Percentiles rank a stretch among this genome's conserved stretches.
These are phyloP conservation scores for Ectemnius continuus DNA, from an alignment of 2,888 invertebrate genomes.

Conservation along the genomic window DNA sequence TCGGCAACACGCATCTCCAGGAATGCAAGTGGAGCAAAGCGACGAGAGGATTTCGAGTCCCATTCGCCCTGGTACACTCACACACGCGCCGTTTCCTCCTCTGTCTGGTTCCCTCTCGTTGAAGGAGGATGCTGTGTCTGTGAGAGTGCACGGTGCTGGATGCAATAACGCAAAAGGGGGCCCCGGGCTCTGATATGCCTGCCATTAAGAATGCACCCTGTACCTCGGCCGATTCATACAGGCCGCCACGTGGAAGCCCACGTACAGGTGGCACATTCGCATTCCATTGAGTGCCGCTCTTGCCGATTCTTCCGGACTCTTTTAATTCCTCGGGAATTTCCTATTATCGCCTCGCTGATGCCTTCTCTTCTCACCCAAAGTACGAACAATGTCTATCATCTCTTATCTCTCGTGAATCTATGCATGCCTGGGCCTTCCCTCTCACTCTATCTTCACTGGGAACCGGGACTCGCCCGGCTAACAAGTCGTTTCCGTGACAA, in stretches of 20 bases:
- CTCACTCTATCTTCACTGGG: no score
- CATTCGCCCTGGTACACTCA: constrained; percentile 20
- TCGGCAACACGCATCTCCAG: constrained; percentile 25
- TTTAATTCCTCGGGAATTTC: constrained; percentile 35
- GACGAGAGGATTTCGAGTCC: constrained; percentile 53
- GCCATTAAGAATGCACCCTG: constrained; percentile 54
- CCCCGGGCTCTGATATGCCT: constrained; percentile 12
- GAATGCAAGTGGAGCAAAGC: constrained; percentile 72
- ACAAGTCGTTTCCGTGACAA: neutral
- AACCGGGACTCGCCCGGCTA: no score
- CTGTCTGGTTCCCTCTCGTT: no score
- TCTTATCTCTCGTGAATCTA: no score
- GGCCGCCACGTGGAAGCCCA: constrained; percentile 41
- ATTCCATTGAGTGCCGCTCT: constrained; percentile 52
- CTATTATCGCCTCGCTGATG: constrained; percentile 7
- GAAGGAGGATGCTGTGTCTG: no score
- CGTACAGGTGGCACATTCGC: constrained; percentile 63
- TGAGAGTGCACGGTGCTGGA: constrained; percentile 9
- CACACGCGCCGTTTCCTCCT: neutral
- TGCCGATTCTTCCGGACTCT: neutral
- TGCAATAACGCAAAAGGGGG: constrained; percentile 45
- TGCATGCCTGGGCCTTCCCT: no score
- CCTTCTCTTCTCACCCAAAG: neutral
- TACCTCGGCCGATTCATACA: constrained; percentile 28
- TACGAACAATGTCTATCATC: no score